Evolutionary conservation across 2,888 invertebrate genomes (phyloP).

Genomic region (Amphipoea oculea): DNA sequence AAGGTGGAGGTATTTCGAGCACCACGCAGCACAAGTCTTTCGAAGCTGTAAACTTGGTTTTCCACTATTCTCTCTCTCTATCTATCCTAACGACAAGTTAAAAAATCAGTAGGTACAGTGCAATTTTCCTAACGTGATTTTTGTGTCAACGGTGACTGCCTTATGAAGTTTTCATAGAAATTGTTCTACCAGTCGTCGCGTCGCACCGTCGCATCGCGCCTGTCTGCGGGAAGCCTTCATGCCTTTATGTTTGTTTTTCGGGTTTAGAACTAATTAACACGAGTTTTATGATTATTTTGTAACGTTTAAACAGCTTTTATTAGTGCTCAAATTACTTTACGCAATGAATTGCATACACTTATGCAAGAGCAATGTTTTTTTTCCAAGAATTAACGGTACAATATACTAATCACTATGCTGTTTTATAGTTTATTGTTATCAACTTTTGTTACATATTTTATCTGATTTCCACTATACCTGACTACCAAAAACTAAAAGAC

Average conservation of each 20-base stretch:
- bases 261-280: slow-evolving; percentile 9
- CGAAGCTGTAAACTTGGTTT: not conserved
- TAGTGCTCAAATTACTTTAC: slow-evolving; percentile 10
- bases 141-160: not conserved
- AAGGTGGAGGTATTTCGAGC: not conserved
- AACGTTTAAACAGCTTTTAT: slow-evolving; percentile 24
- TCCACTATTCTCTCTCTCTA: not conserved
- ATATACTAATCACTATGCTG: slow-evolving; percentile 10
- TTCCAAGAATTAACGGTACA: slow-evolving; percentile 20
- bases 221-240: not conserved
- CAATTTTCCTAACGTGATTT: not conserved
- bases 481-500: not conserved
- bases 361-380: not conserved
- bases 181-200: not conserved
- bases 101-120: not conserved
- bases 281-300: slow-evolving; percentile 6
- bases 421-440: slow-evolving; percentile 13
- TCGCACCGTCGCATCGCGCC: not conserved
- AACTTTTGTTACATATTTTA: slow-evolving; percentile 1
- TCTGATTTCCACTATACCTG: slow-evolving; percentile 11
- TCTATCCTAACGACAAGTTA: not conserved
- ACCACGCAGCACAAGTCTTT: not conserved
- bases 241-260: slow-evolving; percentile 2
- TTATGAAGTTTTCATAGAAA: not conserved
- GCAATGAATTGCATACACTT: slow-evolving; percentile 20